Base-by-base conservation (phyloP, 2,113 vertebrate genomes). In the Oncorhynchus mykiss region DNA sequence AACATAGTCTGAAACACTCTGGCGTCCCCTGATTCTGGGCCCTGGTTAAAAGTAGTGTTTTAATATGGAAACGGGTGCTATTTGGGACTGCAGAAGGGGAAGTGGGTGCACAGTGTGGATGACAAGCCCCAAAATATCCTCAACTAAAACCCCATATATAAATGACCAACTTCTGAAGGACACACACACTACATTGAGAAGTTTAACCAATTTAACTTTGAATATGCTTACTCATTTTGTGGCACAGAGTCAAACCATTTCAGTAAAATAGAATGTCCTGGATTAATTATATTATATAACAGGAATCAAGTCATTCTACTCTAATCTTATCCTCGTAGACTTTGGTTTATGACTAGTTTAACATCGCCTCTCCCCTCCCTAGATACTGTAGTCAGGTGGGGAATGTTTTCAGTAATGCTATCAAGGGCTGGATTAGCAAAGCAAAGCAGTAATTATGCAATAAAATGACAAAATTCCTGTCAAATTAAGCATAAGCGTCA, bases 341-440 rank as follows among this genome's bases (percentile, higher is more conserved):
- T 92, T 89, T 92, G 89, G 78, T 89, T 91, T 89, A 91, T 87
- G 62, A 80, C 73, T 74, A 39, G 54, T n/a, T 3, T 48, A 14
- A 75, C 60, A 65, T 57, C 24, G 9, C 20, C 54, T 72, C 49
- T 51, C 31, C 57, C 73, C 2, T 67, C 2, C 45, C 51, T 74
- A 11, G n/a, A 62, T 62, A 45, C 39, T 45, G 39, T 45, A 20
- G 54, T 57, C 54, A 62, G 59, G 6, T 24, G 59, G 59, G 2
- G n/a, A 20, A n/a, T 62, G 16, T 22, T 22, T 62, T 62, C 59
- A 62, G 59, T 62, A 22, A 62, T 62, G n/a, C 11, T 8, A n/a
- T 62, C n/a, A 62, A 62, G 59, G n/a, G 13, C 18, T 9, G 59
- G 6, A 62, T 54, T 14, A 54, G 51, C 13, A 18, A 16, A 54